Evolutionary conservation across 53 echinoderm and acorn worm species (phyloP).

Genomic region (Temnopleurus reevesii): DNA sequence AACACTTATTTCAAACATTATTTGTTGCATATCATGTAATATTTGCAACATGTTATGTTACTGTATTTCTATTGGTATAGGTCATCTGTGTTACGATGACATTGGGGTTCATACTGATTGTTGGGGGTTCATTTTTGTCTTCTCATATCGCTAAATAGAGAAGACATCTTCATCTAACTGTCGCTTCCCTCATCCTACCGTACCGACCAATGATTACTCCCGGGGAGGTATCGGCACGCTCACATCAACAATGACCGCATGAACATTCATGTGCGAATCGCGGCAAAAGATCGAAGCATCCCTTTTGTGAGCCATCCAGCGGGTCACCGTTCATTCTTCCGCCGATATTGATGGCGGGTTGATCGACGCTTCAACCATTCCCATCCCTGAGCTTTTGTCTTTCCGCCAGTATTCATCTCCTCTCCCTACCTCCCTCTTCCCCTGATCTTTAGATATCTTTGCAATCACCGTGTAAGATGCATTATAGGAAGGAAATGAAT

Average conservation of each 20-base stretch:
- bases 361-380: neutral
- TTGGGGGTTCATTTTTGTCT: too few relatives aligned
- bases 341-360: neutral
- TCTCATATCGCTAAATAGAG: too few relatives aligned
- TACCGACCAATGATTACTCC: neutral
- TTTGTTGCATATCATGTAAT: too few relatives aligned
- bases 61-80: too few relatives aligned
- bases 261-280: slow-evolving; percentile 28
- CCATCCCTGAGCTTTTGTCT: neutral
- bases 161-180: too few relatives aligned
- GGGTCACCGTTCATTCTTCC: neutral
- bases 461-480: neutral
- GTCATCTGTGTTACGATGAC: too few relatives aligned
- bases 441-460: neutral
- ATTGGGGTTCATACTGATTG: too few relatives aligned
- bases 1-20: too few relatives aligned
- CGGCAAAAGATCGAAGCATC: neutral
- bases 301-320: neutral
- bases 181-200: neutral
- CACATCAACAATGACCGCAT: neutral
- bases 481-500: slow-evolving; percentile 1
- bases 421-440: neutral
- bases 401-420: neutral
- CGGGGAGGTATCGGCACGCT: neutral
- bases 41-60: too few relatives aligned